These are phyloP conservation scores for Ectemnius cavifrons DNA, from an alignment of 2,888 invertebrate genomes.

Conservation along the genomic window DNA sequence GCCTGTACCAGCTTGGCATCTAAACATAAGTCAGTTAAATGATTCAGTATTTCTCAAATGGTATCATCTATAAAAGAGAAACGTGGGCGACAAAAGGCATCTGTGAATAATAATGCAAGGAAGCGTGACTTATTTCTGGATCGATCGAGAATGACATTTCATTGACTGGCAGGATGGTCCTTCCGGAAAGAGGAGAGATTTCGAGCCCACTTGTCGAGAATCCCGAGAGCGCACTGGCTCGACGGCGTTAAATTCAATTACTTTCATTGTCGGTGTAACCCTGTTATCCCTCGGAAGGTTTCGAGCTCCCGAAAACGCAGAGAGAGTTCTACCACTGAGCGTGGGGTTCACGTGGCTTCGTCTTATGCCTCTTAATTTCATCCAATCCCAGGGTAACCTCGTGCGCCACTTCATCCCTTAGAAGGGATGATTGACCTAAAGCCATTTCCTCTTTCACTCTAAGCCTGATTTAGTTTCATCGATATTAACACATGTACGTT, in stretches of 20 bases:
- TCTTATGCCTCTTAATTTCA: conserved; percentile 70
- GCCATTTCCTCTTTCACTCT: conserved; percentile 19
- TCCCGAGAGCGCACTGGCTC: conserved; percentile 64
- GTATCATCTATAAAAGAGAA: not conserved
- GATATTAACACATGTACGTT: not conserved
- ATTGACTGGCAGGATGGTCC: conserved; percentile 43
- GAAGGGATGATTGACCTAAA: conserved; percentile 19
- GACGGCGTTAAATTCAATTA: conserved; percentile 75
- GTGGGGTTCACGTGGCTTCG: conserved; percentile 68
- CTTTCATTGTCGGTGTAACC: conserved; percentile 75
- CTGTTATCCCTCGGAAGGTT: conserved; percentile 69
- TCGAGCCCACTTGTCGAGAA: conserved; percentile 62
- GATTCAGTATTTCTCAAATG: not conserved
- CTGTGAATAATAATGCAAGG: not conserved
- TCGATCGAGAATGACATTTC: conserved; percentile 55
- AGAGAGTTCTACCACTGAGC: conserved; percentile 58
- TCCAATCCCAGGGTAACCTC: conserved; percentile 57
- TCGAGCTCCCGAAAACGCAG: conserved; percentile 47
- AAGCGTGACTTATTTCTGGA: not conserved
- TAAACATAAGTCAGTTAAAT: conserved; percentile 74
- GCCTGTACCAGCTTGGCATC: conserved; percentile 99
- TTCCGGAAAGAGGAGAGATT: conserved; percentile 56
- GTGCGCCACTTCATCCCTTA: conserved; percentile 39
- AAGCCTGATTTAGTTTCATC: not conserved
- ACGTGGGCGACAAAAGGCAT: not conserved